Conservation (phyloP, 2,113 vertebrate genomes). For the Gasterosteus nipponicus region DNA sequence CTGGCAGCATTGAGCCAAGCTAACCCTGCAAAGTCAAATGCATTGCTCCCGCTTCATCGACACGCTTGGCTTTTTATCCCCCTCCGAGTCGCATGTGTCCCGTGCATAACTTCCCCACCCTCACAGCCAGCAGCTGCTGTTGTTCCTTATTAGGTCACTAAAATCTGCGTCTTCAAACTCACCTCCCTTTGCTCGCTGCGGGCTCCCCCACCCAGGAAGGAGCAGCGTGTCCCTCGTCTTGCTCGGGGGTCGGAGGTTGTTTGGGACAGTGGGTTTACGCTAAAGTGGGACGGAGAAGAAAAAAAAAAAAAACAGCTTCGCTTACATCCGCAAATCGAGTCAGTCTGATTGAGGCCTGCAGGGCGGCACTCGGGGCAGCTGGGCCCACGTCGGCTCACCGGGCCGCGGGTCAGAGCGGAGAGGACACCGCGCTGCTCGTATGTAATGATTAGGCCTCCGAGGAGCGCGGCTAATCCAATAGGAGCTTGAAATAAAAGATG, state of each 20-base stretch:
- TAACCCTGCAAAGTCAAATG: constrained; percentile 40
- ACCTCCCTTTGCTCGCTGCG: constrained; percentile 64
- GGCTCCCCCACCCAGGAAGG: constrained; percentile 58
- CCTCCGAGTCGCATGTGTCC: constrained; percentile 12
- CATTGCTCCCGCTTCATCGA: constrained; percentile 56
- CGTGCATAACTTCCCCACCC: constrained; percentile 11
- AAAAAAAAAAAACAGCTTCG: not conserved
- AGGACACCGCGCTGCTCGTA: constrained; percentile 10
- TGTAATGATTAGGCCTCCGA: constrained; percentile 32
- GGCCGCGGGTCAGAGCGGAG: constrained; percentile 13
- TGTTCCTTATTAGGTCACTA: constrained; percentile 28
- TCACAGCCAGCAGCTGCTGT: constrained; percentile 1
- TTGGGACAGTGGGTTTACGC: constrained; percentile 68
- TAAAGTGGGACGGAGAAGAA: constrained; percentile 39
- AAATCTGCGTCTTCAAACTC: constrained; percentile 38
- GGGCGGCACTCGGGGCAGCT: not conserved
- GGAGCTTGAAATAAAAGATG: constrained; percentile 26
- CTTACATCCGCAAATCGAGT: not conserved
- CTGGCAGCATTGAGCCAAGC: constrained; percentile 52
- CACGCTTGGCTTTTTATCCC: constrained; percentile 38
- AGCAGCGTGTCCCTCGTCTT: constrained; percentile 75
- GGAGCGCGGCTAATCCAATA: constrained; percentile 26
- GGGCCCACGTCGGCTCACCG: constrained; percentile 8
- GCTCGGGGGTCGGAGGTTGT: constrained; percentile 63
- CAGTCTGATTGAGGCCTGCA: not conserved